These are phyloP conservation scores for Autographa gamma DNA, from an alignment of 2,888 invertebrate species.

Conservation along the genomic window DNA sequence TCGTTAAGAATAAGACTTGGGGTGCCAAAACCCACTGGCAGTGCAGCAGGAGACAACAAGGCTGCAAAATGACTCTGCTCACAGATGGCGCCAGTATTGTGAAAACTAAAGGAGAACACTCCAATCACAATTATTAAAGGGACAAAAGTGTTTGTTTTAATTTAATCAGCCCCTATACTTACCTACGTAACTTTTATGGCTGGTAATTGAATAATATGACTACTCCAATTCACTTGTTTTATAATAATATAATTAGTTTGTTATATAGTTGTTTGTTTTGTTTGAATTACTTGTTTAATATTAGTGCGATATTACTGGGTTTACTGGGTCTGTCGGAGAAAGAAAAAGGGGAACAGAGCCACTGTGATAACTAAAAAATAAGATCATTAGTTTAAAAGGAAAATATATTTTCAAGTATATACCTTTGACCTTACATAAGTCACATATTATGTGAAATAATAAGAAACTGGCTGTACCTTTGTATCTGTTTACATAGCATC, in stretches of 20 bases:
- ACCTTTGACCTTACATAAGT: too few relatives aligned
- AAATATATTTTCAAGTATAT: slow-evolving; percentile 19
- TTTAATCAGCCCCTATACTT: not conserved
- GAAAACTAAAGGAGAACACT: not conserved
- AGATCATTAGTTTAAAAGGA: slow-evolving; percentile 53
- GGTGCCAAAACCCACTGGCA: not conserved
- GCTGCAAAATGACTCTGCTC: not conserved
- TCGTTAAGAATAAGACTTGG: not conserved
- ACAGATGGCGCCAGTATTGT: not conserved
- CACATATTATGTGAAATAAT: too few relatives aligned
- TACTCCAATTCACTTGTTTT: too few relatives aligned
- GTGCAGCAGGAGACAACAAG: not conserved
- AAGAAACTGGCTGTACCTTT: too few relatives aligned
- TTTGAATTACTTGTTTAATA: too few relatives aligned
- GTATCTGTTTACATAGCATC: slow-evolving; percentile 5
- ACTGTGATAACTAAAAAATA: slow-evolving; percentile 57
- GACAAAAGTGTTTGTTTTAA: too few relatives aligned
- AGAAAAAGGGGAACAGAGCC: slow-evolving; percentile 53
- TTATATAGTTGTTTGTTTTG: too few relatives aligned
- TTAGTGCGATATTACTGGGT: slow-evolving; percentile 30
- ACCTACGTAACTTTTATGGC: not conserved
- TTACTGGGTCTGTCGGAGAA: slow-evolving; percentile 59
- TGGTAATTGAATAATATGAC: too few relatives aligned
- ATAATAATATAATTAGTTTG: too few relatives aligned
- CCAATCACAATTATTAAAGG: not conserved